phyloP scores from a whole-genome alignment of 2,113 vertebrate genomes.

The Myotis yumanensis region DNA sequence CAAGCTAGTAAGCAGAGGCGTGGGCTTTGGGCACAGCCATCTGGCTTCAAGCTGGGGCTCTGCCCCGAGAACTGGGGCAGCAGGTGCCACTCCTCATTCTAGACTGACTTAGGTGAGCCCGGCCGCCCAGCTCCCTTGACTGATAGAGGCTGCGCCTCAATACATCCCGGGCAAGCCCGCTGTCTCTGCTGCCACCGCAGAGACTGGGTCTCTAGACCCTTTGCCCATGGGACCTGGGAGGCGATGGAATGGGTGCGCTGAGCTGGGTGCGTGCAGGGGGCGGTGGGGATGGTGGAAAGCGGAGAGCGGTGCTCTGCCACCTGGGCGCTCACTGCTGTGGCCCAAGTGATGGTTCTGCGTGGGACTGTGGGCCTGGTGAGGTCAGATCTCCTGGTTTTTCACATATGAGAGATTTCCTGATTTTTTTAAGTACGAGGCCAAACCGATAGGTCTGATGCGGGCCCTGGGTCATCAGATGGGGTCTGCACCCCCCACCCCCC shows the following conservation, averaged over 20 bases:
- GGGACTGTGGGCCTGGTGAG: background rate
- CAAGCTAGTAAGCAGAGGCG: background rate
- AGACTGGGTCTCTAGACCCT: background rate
- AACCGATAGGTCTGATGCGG: background rate
- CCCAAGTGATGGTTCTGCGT: background rate
- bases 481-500: background rate
- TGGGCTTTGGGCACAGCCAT: background rate
- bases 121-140: background rate
- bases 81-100: background rate
- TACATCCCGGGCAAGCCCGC: background rate
- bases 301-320: fast-evolving
- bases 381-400: background rate
- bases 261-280: background rate
- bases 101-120: background rate
- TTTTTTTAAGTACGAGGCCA: background rate
- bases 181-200: background rate
- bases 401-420: background rate
- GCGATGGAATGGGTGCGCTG: fast-evolving
- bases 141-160: fast-evolving
- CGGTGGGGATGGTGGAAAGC: fast-evolving
- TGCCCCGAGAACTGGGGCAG: fast-evolving
- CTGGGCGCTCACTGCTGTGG: fast-evolving
- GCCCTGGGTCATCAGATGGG: background rate
- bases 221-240: background rate
- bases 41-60: background rate